Percentiles rank a stretch among this genome's conserved stretches.
Conservation (phyloP, 1,140 invertebrate genomes). For the Eumeta japonica region DNA sequence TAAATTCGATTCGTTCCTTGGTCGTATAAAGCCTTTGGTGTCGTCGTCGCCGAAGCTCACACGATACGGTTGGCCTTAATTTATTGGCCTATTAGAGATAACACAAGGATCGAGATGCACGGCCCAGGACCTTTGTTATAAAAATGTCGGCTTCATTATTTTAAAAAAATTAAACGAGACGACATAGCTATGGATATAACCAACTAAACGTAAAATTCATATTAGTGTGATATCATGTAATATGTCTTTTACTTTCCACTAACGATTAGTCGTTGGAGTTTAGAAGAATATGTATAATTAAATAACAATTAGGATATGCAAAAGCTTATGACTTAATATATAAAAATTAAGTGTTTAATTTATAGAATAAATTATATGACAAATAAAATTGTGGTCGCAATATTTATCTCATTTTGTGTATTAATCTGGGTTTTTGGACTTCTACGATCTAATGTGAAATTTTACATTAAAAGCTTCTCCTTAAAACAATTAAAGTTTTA, state of each 20-base stretch:
- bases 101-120: slow-evolving; percentile 57
- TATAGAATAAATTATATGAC: not conserved
- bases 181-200: slow-evolving; percentile 33
- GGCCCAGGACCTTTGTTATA: slow-evolving; percentile 58
- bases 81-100: slow-evolving; percentile 59
- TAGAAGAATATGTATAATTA: not conserved
- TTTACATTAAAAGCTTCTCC: too few relatives aligned
- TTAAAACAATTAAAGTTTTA: too few relatives aligned
- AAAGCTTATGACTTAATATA: not conserved
- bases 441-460: too few relatives aligned
- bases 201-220: slow-evolving; percentile 6
- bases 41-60: slow-evolving; percentile 53
- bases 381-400: not conserved
- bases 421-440: too few relatives aligned
- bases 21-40: slow-evolving; percentile 42
- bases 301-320: not conserved
- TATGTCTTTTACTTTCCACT: not conserved
- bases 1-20: too few relatives aligned
- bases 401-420: too few relatives aligned
- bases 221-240: not conserved
- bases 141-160: slow-evolving; percentile 56
- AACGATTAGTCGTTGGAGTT: too few relatives aligned
- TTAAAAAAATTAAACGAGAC: slow-evolving; percentile 42
- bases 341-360: not conserved
- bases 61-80: slow-evolving; percentile 45